Evolutionary conservation across 92 coral and sea anemone genomes (phyloP).

Genomic region (Siderastrea radians): DNA sequence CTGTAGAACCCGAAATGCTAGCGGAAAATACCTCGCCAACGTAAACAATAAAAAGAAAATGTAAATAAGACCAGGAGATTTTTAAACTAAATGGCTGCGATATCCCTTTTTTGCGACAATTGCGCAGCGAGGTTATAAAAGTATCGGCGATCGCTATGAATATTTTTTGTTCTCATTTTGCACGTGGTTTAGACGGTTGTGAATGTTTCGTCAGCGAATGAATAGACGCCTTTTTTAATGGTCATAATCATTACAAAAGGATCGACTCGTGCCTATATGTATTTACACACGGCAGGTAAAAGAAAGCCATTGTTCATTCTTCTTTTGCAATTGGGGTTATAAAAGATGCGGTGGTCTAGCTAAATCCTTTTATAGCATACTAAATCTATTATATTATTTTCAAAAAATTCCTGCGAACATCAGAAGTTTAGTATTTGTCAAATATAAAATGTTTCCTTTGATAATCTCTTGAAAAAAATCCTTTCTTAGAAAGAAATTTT

Average conservation of each 20-base stretch:
- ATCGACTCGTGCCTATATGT: slow-evolving; percentile 62
- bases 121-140: background rate
- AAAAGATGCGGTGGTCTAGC: slow-evolving; percentile 30
- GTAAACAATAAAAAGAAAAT: slow-evolving; percentile 37
- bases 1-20: slow-evolving; percentile 22
- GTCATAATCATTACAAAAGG: slow-evolving; percentile 62
- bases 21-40: slow-evolving; percentile 40
- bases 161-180: slow-evolving; percentile 26
- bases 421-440: background rate
- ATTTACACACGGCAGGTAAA: slow-evolving; percentile 78
- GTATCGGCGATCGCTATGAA: slow-evolving; percentile 22
- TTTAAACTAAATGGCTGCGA: slow-evolving; percentile 13
- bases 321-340: slow-evolving; percentile 5
- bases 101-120: slow-evolving; percentile 20
- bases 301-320: slow-evolving; percentile 45
- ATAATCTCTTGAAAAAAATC: background rate
- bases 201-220: slow-evolving; percentile 25
- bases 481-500: background rate
- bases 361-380: background rate
- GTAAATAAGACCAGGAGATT: slow-evolving; percentile 25
- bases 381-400: background rate
- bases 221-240: slow-evolving; percentile 71
- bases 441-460: background rate
- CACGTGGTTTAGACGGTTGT: slow-evolving; percentile 49
- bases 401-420: background rate